These are phyloP conservation scores for Sinocyclocheilus anophthalmus DNA, from an alignment of 2,113 vertebrate species.

Conservation along the genomic window DNA sequence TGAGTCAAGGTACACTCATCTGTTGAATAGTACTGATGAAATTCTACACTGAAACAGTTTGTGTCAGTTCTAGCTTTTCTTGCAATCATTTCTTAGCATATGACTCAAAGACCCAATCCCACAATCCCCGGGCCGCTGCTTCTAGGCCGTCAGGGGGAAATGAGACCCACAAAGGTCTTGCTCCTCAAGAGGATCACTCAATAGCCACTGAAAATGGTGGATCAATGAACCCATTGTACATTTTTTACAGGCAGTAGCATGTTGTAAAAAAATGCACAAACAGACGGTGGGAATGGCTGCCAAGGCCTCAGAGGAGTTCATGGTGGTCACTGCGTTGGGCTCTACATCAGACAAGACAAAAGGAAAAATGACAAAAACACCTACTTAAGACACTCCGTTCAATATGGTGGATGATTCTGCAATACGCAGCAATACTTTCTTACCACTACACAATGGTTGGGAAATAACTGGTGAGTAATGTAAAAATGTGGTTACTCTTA, in stretches of 20 bases:
- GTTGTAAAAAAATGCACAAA: slow-evolving; percentile 3
- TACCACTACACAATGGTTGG: neutral
- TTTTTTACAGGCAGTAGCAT: slow-evolving; percentile 44
- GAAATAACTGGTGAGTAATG: slow-evolving; percentile 19
- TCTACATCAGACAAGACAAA: neutral
- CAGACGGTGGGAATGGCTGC: slow-evolving; percentile 42
- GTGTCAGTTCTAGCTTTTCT: slow-evolving; percentile 6
- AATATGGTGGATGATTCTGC: slow-evolving; percentile 7
- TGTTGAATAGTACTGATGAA: slow-evolving; percentile 17
- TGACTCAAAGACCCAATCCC: neutral
- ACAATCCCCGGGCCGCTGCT: neutral
- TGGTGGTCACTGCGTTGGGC: slow-evolving; percentile 20
- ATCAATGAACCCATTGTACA: slow-evolving; percentile 58
- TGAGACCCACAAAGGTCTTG: slow-evolving; percentile 35
- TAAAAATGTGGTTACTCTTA: slow-evolving; percentile 9
- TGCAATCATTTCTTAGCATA: slow-evolving; percentile 1
- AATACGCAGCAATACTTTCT: neutral
- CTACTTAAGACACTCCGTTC: neutral
- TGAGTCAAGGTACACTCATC: neutral
- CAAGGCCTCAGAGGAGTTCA: slow-evolving; percentile 52
- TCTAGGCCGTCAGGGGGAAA: slow-evolving; percentile 41
- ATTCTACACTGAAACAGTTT: neutral
- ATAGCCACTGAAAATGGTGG: slow-evolving; percentile 40
- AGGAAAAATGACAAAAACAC: neutral
- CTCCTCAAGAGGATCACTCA: slow-evolving; percentile 34